phyloP scores from a whole-genome alignment of 2,113 vertebrate genomes.

The Pheucticus melanocephalus region DNA sequence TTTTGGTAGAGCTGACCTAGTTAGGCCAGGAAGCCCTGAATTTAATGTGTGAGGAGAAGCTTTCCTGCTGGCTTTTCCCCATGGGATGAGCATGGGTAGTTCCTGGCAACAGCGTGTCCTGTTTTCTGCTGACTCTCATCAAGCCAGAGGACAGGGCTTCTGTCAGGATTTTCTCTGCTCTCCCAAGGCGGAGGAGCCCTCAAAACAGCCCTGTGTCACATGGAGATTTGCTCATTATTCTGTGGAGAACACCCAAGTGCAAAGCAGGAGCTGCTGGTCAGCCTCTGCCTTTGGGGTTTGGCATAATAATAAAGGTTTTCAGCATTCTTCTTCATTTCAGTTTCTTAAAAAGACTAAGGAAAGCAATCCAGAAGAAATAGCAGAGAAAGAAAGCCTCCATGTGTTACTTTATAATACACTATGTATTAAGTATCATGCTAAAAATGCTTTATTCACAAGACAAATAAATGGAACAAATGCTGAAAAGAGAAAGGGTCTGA shows the following conservation, averaged over 20 bases:
- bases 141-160: neutral
- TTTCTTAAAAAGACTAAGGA: neutral
- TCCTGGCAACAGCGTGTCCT: neutral
- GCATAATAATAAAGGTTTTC: neutral
- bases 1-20: conserved; percentile 27
- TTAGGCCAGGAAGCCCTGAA: neutral
- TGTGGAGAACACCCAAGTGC: neutral
- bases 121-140: neutral
- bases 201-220: neutral
- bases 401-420: neutral
- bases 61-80: neutral
- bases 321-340: neutral
- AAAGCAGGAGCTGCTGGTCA: neutral
- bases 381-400: neutral
- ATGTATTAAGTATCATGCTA: neutral
- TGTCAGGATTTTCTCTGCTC: neutral
- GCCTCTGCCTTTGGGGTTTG: neutral
- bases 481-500: neutral
- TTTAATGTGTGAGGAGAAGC: neutral
- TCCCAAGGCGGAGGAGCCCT: neutral
- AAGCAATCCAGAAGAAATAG: neutral
- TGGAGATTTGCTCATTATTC: neutral
- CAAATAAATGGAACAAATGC: neutral
- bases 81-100: neutral
- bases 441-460: neutral